Evolutionary conservation across 2,113 vertebrate genomes (phyloP).

Genomic region (Isichthys henryi): DNA sequence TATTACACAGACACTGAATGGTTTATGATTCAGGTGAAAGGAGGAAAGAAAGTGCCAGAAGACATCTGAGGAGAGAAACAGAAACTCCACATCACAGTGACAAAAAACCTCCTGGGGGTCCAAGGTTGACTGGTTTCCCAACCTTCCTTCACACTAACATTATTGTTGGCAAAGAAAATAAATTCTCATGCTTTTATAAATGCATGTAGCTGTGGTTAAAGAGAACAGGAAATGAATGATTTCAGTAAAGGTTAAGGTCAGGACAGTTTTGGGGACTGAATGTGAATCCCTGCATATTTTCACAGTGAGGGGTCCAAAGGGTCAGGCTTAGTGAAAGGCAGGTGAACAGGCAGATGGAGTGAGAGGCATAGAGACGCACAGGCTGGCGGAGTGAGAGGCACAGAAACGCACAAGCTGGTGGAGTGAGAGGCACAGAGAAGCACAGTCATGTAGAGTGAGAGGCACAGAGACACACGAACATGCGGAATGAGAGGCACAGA

Average conservation of each 20-base stretch:
- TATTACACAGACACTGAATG: not conserved
- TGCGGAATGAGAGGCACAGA: too few species aligned
- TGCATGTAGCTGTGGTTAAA: not conserved
- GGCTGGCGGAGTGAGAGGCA: too few species aligned
- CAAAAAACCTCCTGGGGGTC: not conserved
- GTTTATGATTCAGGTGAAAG: not conserved
- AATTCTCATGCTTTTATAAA: not conserved
- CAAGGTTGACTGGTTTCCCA: not conserved
- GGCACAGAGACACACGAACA: too few species aligned
- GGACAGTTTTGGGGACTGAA: not conserved
- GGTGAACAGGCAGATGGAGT: not conserved
- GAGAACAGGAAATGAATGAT: not conserved
- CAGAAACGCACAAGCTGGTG: too few species aligned
- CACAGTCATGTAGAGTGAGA: too few species aligned
- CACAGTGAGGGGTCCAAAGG: not conserved
- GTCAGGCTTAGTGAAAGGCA: not conserved
- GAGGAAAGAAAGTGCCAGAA: not conserved
- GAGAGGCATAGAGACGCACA: not conserved
- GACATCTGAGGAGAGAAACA: not conserved
- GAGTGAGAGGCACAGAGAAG: not conserved
- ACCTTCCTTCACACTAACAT: not conserved
- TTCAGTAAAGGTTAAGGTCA: not conserved
- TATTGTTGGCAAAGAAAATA: not conserved
- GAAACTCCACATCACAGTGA: not conserved
- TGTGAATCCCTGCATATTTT: not conserved